These are phyloP conservation scores for Lanistes nyassanus DNA, from an alignment of 1,140 invertebrate genomes.

Conservation along the genomic window DNA sequence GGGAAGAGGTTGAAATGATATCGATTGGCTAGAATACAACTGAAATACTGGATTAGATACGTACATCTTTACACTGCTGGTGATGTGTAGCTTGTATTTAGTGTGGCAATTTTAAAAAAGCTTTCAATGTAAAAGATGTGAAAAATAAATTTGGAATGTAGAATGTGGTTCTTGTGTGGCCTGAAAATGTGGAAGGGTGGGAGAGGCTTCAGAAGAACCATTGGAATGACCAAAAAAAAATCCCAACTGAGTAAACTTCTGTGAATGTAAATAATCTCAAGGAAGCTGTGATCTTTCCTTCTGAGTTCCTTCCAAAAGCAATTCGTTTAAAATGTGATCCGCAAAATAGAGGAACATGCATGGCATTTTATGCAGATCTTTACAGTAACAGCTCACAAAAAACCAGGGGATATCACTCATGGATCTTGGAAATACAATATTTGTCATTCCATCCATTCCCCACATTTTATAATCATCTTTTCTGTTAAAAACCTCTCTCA, in stretches of 20 bases:
- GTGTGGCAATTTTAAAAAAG: no score
- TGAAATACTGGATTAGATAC: no score
- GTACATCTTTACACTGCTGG: no score
- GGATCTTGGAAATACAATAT: not conserved
- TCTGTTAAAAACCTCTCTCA: not conserved
- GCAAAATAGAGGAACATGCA: not conserved
- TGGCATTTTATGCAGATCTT: not conserved
- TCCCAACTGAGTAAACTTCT: not conserved
- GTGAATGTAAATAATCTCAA: not conserved
- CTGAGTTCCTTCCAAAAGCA: not conserved
- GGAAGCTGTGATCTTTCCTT: not conserved
- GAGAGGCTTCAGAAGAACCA: not conserved
- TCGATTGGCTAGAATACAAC: no score
- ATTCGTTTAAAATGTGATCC: not conserved
- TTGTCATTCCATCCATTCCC: not conserved
- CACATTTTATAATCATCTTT: not conserved
- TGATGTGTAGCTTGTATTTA: no score
- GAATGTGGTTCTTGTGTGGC: no score
- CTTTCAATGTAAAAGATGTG: no score
- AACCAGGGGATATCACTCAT: not conserved
- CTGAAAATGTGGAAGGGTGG: no score
- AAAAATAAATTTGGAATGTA: no score
- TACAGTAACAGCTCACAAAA: not conserved
- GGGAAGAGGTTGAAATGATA: no score
- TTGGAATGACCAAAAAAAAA: not conserved